Evolutionary conservation across 2,888 invertebrate genomes (phyloP), one percentile per base, ranked within the genome.

Genomic region (Clunio marinus): DNA sequence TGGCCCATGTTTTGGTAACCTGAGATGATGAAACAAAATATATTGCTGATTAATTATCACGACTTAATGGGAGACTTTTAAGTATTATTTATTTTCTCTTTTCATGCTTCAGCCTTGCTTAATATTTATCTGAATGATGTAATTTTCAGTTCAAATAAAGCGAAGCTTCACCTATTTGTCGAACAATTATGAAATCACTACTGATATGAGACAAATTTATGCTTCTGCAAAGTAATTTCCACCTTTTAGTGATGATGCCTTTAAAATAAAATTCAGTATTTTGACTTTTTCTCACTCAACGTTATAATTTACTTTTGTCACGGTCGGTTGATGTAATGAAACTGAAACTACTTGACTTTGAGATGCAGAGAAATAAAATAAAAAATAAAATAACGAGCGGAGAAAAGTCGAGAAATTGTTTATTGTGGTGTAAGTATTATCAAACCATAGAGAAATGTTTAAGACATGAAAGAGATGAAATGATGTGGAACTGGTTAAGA

Each of bases 1-100:
- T 79, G 79, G 76, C 79, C 79, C 79, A 79, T 79, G 77, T 77
- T 79, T 77, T 72, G 46, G n/a, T 55, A 7, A 25, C 41, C 58
- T 58, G 15, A n/a, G 35, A 25, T n/a, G n/a, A n/a, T n/a, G n/a
- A 20, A 32, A 32, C 10, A 32, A 32, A 32, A 32, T 32, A 32
- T 10, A 10, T 32, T 7, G 5, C 10, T 32, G 32, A 10, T 32
- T 32, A 32, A 32, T 32, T 32, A 32, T 32, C 32, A 32, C 32
- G 10, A n/a, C n/a, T n/a, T n/a, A n/a, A n/a, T n/a, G n/a, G n/a
- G n/a, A n/a, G n/a, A n/a, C n/a, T n/a, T n/a, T n/a, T n/a, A n/a
- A n/a, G n/a, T n/a, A n/a, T n/a, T n/a, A n/a, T n/a, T n/a, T n/a
- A n/a, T n/a, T n/a, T n/a, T n/a, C n/a, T n/a, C n/a, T n/a, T n/a